Base-by-base conservation (phyloP, 2,888 invertebrate genomes). In the Brachyptera putata region DNA sequence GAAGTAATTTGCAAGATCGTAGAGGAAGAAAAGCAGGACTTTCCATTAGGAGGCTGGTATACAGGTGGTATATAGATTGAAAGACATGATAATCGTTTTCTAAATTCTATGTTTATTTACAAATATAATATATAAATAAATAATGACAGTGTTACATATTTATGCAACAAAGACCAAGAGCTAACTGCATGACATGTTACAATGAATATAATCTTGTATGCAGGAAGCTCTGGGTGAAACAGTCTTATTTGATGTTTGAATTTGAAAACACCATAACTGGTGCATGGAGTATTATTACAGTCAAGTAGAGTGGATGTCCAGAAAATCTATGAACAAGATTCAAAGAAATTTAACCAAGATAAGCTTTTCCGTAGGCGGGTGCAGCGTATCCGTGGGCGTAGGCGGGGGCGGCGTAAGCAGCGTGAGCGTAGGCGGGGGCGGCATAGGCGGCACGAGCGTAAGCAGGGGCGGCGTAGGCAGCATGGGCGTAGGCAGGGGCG, bases 321-420 rank as follows among this genome's bases (percentile, higher is more conserved):
- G n/a, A n/a, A n/a, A n/a, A n/a, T n/a, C n/a, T n/a, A n/a, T n/a
- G n/a, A n/a, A n/a, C n/a, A n/a, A n/a, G n/a, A n/a, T n/a, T n/a
- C n/a, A n/a, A n/a, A n/a, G n/a, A n/a, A n/a, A n/a, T n/a, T 30
- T 63, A 63, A 61, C 63, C 63, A 56, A 48, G 56, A 61, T 58
- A 63, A 30, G 63, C 58, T 14, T 62, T 58, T 55, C 58, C 58
- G 61, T 58, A 58, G 30, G 59, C 61, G 61, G 61, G 58, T 34
- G 62, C 57, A 57, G 48, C 56, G 58, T 61, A 56, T 25, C 34
- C 61, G 43, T n/a, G 26, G 18, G 46, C 34, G 41, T n/a, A n/a
- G n/a, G n/a, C n/a, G n/a, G 63, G 63, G 39, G 56, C 58, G 46
- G 50, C 58, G 41, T 25, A 37, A 2, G 50, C 43, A 41, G 55